These are phyloP conservation scores for Tragelaphus eurycerus DNA, from an alignment of 2,797 vertebrate species.

Conservation along the genomic window DNA sequence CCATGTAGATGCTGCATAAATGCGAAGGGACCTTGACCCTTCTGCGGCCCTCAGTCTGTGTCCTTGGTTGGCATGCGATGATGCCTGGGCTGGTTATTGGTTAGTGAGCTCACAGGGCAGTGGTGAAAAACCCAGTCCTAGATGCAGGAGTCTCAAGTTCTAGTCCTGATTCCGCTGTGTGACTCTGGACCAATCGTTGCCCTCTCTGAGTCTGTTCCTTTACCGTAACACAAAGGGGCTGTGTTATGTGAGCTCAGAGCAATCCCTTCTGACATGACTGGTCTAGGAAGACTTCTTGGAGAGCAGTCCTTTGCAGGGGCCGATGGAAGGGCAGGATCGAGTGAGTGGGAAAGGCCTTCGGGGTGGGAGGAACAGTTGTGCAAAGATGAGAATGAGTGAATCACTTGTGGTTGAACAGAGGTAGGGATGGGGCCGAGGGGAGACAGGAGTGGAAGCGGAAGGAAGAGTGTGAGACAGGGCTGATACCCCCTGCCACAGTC, in stretches of 20 bases:
- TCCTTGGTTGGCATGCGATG: not conserved
- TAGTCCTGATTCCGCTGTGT: not conserved
- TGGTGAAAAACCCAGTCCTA: not conserved
- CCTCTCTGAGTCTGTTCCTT: not conserved
- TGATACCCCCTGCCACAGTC: not conserved
- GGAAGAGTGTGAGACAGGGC: not conserved
- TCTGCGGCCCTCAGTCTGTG: not conserved
- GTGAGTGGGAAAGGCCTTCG: not conserved
- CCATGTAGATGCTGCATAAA: not conserved
- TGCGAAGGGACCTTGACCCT: rapidly evolving
- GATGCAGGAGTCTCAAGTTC: not conserved
- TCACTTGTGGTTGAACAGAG: not conserved
- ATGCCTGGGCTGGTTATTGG: not conserved
- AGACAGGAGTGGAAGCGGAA: not conserved
- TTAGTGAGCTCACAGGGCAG: not conserved
- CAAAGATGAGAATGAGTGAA: not conserved
- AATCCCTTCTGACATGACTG: not conserved
- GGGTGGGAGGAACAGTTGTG: not conserved
- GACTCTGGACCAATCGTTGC: not conserved
- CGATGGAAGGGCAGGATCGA: not conserved
- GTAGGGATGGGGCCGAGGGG: not conserved
- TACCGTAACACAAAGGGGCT: not conserved
- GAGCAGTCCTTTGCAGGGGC: not conserved
- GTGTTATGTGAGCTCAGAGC: not conserved
- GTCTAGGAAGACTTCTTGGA: not conserved